Percentiles rank a stretch among this genome's conserved stretches.
phyloP scores from a whole-genome alignment of 1,140 invertebrate genomes.

The Nephotettix cincticeps region DNA sequence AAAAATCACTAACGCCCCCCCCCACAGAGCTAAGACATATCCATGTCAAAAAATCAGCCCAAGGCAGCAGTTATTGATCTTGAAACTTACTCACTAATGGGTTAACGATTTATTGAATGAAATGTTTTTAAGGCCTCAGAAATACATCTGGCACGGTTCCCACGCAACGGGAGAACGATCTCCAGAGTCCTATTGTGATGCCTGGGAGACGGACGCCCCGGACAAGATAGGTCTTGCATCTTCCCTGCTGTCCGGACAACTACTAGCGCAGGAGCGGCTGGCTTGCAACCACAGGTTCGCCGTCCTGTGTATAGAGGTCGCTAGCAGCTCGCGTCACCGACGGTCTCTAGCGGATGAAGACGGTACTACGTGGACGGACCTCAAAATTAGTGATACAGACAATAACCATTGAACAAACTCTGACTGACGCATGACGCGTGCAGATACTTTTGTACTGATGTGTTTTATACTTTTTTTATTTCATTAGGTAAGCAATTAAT shows the following conservation, averaged over 20 bases:
- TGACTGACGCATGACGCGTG: background rate
- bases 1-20: too few relatives aligned
- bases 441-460: background rate
- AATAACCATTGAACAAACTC: too few relatives aligned
- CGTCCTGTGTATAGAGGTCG: constrained; percentile 88
- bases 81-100: too few relatives aligned
- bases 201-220: constrained; percentile 77
- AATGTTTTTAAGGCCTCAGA: constrained; percentile 71
- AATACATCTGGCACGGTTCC: constrained; percentile 92
- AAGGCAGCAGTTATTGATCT: background rate
- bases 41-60: background rate
- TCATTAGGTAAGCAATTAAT: too few relatives aligned
- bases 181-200: constrained; percentile 84
- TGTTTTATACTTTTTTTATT: too few relatives aligned
- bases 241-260: constrained; percentile 69
- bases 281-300: constrained; percentile 59
- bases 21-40: constrained; percentile 70
- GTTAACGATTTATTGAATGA: background rate
- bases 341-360: too few relatives aligned
- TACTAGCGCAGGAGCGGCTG: constrained; percentile 72
- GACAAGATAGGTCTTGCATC: constrained; percentile 77
- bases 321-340: constrained; percentile 53
- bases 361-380: background rate
- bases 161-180: constrained; percentile 77
- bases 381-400: too few relatives aligned